These are phyloP conservation scores for Hirtodrosophila histrioides DNA, from an alignment of 2,888 invertebrate genomes.

Conservation along the genomic window DNA sequence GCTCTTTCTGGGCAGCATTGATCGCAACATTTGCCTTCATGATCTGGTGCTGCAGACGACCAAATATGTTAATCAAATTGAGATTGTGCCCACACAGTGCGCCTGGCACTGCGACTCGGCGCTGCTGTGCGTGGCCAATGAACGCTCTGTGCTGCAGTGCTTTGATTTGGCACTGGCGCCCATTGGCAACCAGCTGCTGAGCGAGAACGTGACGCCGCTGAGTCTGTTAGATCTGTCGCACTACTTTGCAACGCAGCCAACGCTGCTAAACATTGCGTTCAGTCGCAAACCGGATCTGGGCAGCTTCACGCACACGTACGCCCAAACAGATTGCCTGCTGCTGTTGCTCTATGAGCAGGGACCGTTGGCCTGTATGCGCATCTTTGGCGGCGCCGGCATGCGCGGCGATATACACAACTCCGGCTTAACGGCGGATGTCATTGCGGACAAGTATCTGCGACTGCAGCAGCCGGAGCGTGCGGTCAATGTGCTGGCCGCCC, in stretches of 20 bases:
- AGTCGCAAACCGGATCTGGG: slow-evolving; percentile 85
- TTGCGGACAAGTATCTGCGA: slow-evolving; percentile 88
- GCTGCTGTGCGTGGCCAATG: slow-evolving; percentile 88
- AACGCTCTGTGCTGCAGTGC: slow-evolving; percentile 90
- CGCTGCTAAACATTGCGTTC: slow-evolving; percentile 86
- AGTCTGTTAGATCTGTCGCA: slow-evolving; percentile 88
- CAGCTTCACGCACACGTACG: slow-evolving; percentile 80
- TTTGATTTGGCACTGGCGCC: slow-evolving; percentile 90
- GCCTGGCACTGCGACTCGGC: slow-evolving; percentile 90
- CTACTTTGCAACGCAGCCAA: slow-evolving; percentile 85
- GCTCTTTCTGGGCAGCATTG: slow-evolving; percentile 92
- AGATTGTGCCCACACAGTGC: slow-evolving; percentile 90
- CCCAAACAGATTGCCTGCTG: slow-evolving; percentile 86
- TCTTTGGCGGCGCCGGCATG: slow-evolving; percentile 85
- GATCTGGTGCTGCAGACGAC: slow-evolving; percentile 91
- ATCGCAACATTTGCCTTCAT: slow-evolving; percentile 92
- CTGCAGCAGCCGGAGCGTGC: slow-evolving; percentile 88
- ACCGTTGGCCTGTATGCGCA: slow-evolving; percentile 86
- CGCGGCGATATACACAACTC: slow-evolving; percentile 84
- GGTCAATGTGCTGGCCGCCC: slow-evolving; percentile 87
- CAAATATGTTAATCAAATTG: slow-evolving; percentile 88
- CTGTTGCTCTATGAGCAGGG: slow-evolving; percentile 87
- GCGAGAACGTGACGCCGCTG: slow-evolving; percentile 87
- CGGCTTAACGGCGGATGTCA: slow-evolving; percentile 86
- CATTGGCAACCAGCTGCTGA: slow-evolving; percentile 88